These are phyloP conservation scores for Andrena marginata DNA, from an alignment of 2,888 invertebrate genomes.

Conservation along the genomic window DNA sequence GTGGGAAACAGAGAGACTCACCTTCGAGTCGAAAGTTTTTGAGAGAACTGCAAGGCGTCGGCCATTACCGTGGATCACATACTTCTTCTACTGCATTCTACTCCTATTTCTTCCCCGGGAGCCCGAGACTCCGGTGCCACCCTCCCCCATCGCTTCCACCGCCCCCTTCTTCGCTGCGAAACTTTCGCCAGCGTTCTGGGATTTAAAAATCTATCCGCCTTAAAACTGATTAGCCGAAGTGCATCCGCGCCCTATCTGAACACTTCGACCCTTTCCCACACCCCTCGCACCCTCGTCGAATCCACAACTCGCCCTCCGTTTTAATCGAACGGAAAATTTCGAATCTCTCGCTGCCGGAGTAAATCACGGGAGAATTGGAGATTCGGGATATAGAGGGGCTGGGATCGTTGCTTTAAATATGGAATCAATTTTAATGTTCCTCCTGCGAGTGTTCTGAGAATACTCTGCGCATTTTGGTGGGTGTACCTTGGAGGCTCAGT, in stretches of 20 bases:
- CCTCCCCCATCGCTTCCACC: background rate
- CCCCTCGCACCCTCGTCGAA: too few species aligned
- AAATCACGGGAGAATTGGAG: background rate
- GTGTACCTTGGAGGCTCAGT: too few species aligned
- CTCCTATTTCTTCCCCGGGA: slow-evolving; percentile 32
- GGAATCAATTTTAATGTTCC: background rate
- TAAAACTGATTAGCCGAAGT: slow-evolving; percentile 63
- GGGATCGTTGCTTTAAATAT: too few species aligned
- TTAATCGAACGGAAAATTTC: slow-evolving; percentile 59
- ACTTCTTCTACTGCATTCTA: slow-evolving; percentile 63
- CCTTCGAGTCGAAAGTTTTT: slow-evolving; percentile 71
- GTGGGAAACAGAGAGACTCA: slow-evolving; percentile 50
- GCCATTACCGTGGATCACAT: slow-evolving; percentile 75
- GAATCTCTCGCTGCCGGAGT: background rate
- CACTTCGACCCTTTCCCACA: background rate
- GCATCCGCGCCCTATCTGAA: background rate
- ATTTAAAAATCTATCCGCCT: slow-evolving; percentile 72
- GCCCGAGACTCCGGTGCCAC: background rate
- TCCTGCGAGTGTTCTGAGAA: background rate
- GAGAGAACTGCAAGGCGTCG: slow-evolving; percentile 59
- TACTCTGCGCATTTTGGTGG: background rate
- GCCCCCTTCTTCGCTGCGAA: slow-evolving; percentile 29
- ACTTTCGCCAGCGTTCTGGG: slow-evolving; percentile 63
- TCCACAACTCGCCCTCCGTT: background rate
- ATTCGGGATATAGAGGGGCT: background rate